Evolutionary conservation across 2,888 invertebrate species (phyloP).

Genomic region (Ectemnius cavifrons): DNA sequence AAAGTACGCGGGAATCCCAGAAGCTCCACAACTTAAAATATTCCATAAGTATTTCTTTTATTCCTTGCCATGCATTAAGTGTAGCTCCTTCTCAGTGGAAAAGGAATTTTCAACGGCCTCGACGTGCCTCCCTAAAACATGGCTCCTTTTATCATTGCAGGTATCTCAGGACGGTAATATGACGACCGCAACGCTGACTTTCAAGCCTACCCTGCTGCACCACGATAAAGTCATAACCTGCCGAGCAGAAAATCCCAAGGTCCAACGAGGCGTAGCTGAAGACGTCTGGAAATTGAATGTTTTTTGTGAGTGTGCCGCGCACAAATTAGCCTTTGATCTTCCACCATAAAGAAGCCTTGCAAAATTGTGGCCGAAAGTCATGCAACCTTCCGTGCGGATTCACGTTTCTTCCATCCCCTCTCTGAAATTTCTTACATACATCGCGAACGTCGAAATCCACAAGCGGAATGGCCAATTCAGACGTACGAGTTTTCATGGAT

Average conservation of each 20-base stretch:
- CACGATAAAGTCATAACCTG: constrained; percentile 89
- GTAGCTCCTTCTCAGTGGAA: too few relatives aligned
- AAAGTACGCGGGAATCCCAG: too few relatives aligned
- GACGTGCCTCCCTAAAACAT: too few relatives aligned
- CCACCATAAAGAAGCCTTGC: not conserved
- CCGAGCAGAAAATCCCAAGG: constrained; percentile 87
- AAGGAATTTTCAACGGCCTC: too few relatives aligned
- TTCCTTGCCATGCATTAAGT: too few relatives aligned
- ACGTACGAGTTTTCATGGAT: too few relatives aligned
- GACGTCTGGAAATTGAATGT: constrained; percentile 90
- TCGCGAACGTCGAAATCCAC: too few relatives aligned
- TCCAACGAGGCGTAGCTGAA: constrained; percentile 87
- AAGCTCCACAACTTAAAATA: too few relatives aligned
- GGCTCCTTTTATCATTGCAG: constrained; percentile 78
- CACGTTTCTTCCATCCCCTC: not conserved
- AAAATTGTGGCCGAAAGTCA: constrained; percentile 6
- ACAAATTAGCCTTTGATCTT: not conserved
- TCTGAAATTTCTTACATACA: not conserved
- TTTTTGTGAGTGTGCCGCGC: constrained; percentile 85
- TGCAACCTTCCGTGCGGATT: constrained; percentile 2
- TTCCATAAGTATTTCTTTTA: too few relatives aligned
- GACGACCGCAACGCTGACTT: constrained; percentile 87
- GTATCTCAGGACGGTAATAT: constrained; percentile 89
- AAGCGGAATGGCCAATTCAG: too few relatives aligned
- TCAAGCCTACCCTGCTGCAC: constrained; percentile 88